A percentile compares a stretch with the other conserved stretches of the same genome.
Conservation (phyloP, 1,140 invertebrate genomes). For the Battus philenor region DNA sequence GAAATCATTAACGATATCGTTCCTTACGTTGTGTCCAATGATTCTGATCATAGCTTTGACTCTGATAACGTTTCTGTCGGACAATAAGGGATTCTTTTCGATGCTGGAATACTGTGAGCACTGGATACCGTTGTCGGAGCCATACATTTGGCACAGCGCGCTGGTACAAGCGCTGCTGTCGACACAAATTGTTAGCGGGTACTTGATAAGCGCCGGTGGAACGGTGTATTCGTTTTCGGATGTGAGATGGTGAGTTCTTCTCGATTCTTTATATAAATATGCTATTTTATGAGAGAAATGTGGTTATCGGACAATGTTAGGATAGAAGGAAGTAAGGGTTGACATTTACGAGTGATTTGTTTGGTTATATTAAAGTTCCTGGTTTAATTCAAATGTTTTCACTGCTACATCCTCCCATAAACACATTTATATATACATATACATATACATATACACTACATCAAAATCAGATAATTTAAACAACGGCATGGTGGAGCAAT, state of each 20-base stretch:
- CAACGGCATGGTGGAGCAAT: no score
- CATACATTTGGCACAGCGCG: conserved; percentile 59
- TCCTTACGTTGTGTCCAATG: conserved; percentile 35
- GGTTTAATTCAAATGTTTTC: no score
- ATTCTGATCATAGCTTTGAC: conserved; percentile 41
- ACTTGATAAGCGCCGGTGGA: conserved; percentile 53
- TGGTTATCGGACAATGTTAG: no score
- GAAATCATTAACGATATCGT: conserved; percentile 48
- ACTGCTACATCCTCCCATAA: no score
- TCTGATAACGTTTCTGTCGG: conserved; percentile 47
- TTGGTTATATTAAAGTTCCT: no score
- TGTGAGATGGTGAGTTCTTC: conserved; percentile 56
- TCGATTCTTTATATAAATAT: conserved; percentile 8
- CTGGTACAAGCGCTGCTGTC: conserved; percentile 59
- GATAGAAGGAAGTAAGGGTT: no score
- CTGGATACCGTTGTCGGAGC: conserved; percentile 45
- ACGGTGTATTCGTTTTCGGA: conserved; percentile 57
- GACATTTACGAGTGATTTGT: no score
- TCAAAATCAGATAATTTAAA: no score
- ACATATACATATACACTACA: no score
- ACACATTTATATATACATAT: no score
- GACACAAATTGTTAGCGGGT: conserved; percentile 52
- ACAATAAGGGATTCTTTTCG: conserved; percentile 27
- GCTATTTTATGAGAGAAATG: no score
- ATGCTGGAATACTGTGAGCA: conserved; percentile 47